Conservation (phyloP, 1,140 invertebrate species). For the Macrotrachela quadricornifera region DNA sequence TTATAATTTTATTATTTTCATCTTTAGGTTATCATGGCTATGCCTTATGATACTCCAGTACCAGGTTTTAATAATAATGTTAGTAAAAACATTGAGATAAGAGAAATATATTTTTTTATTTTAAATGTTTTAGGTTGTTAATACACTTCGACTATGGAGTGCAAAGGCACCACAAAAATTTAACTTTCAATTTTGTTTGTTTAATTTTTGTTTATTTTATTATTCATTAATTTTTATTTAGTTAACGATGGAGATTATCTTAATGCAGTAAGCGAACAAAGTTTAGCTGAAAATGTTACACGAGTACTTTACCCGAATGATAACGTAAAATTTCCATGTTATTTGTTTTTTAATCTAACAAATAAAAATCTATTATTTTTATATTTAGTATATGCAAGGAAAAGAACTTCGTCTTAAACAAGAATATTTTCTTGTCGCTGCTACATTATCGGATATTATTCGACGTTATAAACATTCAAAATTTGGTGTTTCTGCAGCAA, state of each 20-base stretch:
- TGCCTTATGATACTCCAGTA: slow-evolving; percentile 94
- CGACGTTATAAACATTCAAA: slow-evolving; percentile 83
- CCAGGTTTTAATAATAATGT: slow-evolving; percentile 94
- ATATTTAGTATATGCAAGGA: slow-evolving; percentile 40
- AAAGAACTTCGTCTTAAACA: slow-evolving; percentile 93
- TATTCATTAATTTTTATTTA: slow-evolving; percentile 35
- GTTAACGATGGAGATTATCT: slow-evolving; percentile 99
- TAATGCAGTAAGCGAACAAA: slow-evolving; percentile 80
- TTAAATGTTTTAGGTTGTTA: slow-evolving; percentile 25
- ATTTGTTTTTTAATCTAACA: no score
- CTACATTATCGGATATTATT: slow-evolving; percentile 85
- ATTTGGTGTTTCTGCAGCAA: slow-evolving; percentile 60
- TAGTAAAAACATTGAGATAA: slow-evolving; percentile 31
- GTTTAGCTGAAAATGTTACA: slow-evolving; percentile 82
- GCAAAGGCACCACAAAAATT: slow-evolving; percentile 85
- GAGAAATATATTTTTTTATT: no score
- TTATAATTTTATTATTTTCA: no score
- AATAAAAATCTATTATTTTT: no score
- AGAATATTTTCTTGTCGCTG: slow-evolving; percentile 95
- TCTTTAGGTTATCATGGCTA: slow-evolving; percentile 49
- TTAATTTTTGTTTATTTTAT: no score
- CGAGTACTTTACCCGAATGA: slow-evolving; percentile 95
- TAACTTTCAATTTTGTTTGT: slow-evolving; percentile 49
- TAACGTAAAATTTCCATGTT: slow-evolving; percentile 38
- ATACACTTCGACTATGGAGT: slow-evolving; percentile 89